phyloP scores from a whole-genome alignment of 1,140 invertebrate genomes.

The Papilio polyxenes region DNA sequence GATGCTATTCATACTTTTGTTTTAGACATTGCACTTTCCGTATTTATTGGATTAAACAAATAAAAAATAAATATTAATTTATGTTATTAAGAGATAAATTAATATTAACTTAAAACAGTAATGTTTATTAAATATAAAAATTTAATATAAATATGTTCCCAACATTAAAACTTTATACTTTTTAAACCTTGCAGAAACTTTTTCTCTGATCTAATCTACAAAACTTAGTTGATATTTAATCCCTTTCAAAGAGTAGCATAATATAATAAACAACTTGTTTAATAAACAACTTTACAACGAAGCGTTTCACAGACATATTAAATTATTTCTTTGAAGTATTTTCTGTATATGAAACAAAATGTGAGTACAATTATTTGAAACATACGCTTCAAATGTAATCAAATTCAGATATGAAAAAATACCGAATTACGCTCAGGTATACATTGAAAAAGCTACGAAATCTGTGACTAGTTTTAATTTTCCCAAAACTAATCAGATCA shows the following conservation, averaged over 20 bases:
- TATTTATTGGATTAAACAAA: neutral
- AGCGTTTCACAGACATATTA: neutral
- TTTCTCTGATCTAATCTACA: neutral
- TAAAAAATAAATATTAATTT: neutral
- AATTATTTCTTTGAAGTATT: neutral
- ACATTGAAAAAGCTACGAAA: neutral
- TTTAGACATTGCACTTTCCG: neutral
- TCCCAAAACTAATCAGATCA: neutral
- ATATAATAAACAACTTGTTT: neutral
- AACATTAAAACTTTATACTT: too few relatives aligned
- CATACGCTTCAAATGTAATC: neutral
- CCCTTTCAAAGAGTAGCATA: neutral
- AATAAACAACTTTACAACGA: neutral
- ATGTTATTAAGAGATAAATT: too few relatives aligned
- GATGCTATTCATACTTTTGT: neutral
- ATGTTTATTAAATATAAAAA: too few relatives aligned
- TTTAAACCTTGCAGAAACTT: neutral
- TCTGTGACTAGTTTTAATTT: neutral
- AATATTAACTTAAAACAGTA: too few relatives aligned
- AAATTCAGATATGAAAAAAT: neutral
- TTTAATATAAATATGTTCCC: too few relatives aligned
- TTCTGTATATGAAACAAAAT: neutral
- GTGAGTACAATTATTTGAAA: neutral
- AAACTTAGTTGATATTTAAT: neutral
- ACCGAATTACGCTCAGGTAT: neutral